A percentile compares a stretch with the other conserved stretches of the same genome.
These are phyloP conservation scores for Siniperca chuatsi DNA, from an alignment of 2,113 vertebrate species.

Conservation along the genomic window DNA sequence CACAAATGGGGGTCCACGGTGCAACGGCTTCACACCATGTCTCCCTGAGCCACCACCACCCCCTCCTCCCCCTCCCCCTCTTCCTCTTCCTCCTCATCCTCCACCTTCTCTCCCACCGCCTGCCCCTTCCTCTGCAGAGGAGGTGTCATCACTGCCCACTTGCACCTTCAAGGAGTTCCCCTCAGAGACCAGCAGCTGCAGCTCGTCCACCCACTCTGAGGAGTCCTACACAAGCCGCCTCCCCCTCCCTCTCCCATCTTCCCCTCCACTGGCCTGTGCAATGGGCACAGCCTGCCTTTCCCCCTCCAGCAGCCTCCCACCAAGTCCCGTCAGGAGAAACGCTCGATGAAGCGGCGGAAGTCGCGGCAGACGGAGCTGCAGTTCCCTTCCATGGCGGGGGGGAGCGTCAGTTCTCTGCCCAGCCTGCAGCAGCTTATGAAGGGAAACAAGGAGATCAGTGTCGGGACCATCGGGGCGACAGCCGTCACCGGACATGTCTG, in stretches of 20 bases:
- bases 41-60: conserved; percentile 86
- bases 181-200: conserved; percentile 91
- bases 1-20: conserved; percentile 87
- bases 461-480: conserved; percentile 92
- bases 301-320: conserved; percentile 70
- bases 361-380: conserved; percentile 91
- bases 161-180: conserved; percentile 87
- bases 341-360: conserved; percentile 90
- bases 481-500: conserved; percentile 92
- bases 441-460: conserved; percentile 92
- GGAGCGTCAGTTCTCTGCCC: conserved; percentile 84
- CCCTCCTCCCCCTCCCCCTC: conserved; percentile 71
- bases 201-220: conserved; percentile 92
- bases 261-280: conserved; percentile 87
- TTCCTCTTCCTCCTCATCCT: conserved; percentile 68
- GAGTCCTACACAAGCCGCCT: conserved; percentile 92
- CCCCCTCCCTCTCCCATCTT: conserved; percentile 86
- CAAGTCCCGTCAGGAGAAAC: conserved; percentile 93
- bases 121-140: conserved; percentile 77
- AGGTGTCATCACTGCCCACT: conserved; percentile 82
- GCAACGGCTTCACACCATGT: conserved; percentile 87
- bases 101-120: conserved; percentile 85
- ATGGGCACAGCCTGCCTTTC: conserved; percentile 84
- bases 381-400: conserved; percentile 62
- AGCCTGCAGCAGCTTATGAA: conserved; percentile 95